These are phyloP conservation scores for Aethes cnicana DNA, from an alignment of 2,888 invertebrate genomes.

Conservation along the genomic window DNA sequence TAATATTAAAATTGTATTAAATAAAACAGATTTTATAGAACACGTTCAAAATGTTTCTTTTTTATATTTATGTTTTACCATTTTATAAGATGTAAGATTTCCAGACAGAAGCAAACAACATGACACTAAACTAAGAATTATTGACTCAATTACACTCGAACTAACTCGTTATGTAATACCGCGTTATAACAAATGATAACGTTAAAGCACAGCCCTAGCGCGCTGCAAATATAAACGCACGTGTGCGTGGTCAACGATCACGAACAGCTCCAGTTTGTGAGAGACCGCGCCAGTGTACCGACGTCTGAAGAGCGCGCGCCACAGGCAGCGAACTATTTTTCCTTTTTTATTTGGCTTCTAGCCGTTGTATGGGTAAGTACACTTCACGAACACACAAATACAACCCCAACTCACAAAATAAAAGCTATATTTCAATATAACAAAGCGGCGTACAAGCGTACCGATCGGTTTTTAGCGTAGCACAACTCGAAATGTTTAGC, in stretches of 20 bases:
- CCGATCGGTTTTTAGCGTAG: background rate
- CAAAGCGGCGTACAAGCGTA: background rate
- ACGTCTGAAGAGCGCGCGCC: conserved; percentile 68
- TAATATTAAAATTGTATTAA: no score
- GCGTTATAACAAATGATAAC: conserved; percentile 3
- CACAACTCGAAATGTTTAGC: conserved; percentile 16
- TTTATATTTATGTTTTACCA: no score
- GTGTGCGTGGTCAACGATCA: conserved; percentile 54
- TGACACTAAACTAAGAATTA: no score
- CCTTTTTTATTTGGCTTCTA: conserved; percentile 83
- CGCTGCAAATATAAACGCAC: conserved; percentile 57
- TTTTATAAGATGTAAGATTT: no score
- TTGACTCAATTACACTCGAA: no score
- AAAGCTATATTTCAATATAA: background rate
- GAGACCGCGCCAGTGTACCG: conserved; percentile 54
- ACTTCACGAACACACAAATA: background rate
- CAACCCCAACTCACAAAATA: background rate
- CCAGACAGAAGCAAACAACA: no score
- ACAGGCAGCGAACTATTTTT: conserved; percentile 69
- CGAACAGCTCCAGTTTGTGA: conserved; percentile 72
- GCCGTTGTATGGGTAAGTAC: conserved; percentile 82
- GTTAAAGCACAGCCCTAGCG: conserved; percentile 36
- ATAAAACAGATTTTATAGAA: no score
- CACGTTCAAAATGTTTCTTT: no score
- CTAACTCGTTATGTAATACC: conserved; percentile 4